Evolutionary conservation across 2,797 vertebrate genomes (phyloP).

Genomic region (Neomorphus geoffroyi): DNA sequence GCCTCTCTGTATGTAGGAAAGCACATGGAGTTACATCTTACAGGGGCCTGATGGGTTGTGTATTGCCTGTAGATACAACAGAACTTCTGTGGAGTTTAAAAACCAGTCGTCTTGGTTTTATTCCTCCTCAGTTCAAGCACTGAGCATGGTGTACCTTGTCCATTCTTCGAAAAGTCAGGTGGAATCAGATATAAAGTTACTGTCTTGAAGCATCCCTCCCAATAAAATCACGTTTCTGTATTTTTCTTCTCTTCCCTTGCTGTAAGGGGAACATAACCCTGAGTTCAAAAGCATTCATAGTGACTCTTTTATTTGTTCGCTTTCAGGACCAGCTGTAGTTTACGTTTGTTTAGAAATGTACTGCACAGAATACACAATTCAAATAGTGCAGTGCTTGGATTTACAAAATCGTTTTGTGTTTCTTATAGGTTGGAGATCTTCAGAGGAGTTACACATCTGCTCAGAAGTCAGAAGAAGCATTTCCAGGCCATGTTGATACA

Average conservation of each 20-base stretch:
- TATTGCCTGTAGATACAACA: not conserved
- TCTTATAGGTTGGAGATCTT: conserved; percentile 90
- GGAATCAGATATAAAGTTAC: not conserved
- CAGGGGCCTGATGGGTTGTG: not conserved
- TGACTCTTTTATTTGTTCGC: not conserved
- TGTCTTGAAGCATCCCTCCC: not conserved
- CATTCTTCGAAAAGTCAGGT: not conserved
- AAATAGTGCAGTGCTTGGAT: not conserved
- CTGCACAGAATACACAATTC: not conserved
- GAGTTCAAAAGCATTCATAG: not conserved
- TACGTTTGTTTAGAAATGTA: not conserved
- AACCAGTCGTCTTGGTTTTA: not conserved
- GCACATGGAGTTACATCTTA: not conserved
- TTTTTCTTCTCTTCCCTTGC: not conserved
- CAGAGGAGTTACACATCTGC: conserved; percentile 93
- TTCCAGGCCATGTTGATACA: conserved; percentile 94
- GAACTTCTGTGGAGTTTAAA: not conserved
- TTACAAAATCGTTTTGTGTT: not conserved
- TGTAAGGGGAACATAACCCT: not conserved
- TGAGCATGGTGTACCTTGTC: not conserved
- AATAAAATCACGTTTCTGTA: not conserved
- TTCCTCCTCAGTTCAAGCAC: not conserved
- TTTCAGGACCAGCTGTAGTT: not conserved
- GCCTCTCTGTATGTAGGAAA: not conserved
- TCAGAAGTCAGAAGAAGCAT: conserved; percentile 88